Evolutionary conservation across 2,797 vertebrate genomes (phyloP).

Genomic region (Hirundo rustica): DNA sequence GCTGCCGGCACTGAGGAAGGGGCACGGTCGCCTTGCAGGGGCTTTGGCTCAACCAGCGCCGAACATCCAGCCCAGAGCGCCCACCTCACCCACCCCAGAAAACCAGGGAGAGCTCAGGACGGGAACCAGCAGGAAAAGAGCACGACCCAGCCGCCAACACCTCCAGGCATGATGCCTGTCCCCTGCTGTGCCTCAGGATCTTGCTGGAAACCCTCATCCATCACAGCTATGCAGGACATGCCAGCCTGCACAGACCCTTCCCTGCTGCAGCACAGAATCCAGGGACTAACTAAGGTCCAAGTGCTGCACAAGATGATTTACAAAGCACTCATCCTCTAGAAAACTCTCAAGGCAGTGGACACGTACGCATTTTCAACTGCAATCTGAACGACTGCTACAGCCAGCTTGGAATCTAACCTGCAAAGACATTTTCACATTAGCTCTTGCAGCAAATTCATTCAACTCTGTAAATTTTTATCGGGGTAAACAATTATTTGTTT

Average conservation of each 20-base stretch:
- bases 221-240: neutral
- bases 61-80: rapidly evolving
- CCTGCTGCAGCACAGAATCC: neutral
- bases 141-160: neutral
- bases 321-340: neutral
- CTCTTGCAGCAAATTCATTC: neutral
- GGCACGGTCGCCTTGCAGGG: neutral
- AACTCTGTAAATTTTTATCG: neutral
- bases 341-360: neutral
- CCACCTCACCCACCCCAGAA: neutral
- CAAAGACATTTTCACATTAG: neutral
- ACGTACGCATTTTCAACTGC: neutral
- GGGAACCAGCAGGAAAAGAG: neutral
- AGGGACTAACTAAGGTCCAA: neutral
- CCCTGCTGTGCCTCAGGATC: neutral
- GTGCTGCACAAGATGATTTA: neutral
- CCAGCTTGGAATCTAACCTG: neutral
- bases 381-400: neutral
- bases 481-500: neutral
- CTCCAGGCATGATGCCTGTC: rapidly evolving
- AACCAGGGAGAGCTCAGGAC: rapidly evolving
- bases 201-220: neutral
- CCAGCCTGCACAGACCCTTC: neutral
- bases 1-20: neutral
- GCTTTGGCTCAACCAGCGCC: neutral